Evolutionary conservation across 2,888 invertebrate species (phyloP), one percentile per base, ranked within the genome.

Genomic region (Macaria liturata): DNA sequence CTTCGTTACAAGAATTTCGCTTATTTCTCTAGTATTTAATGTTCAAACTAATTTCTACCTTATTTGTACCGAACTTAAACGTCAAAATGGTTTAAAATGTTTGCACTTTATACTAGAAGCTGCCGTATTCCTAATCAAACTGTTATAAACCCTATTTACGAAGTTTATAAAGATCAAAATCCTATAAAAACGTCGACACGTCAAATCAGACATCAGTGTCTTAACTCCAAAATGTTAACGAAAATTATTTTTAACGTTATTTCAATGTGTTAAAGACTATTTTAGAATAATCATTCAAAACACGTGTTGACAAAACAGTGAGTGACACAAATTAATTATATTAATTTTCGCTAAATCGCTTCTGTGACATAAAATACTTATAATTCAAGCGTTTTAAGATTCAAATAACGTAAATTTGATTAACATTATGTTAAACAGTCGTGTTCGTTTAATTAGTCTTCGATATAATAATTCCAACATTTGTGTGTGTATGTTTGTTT

Each of bases 1-100:
- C 72, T 72, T 72, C 68, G 76, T 76, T 74, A 72, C 68, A 64
- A 66, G 65, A 70, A 71, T 66, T 75, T 71, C 69, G 68, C 70
- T 69, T 47, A 56, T 54, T 65, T 60, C 62, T 44, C 20, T 2
- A 42, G 30, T 46, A 40, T 6, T 32, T 53, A 8, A 0, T 0
- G 31, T 40, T 7, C 7, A 0, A 31, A 5, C 7, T 0, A 45
- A 54, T 34, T 42, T 46, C 30, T 9, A 49, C 43, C 4, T 9
- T 49, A 49, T 49, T 3, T n/a, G 4, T 9, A 0, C 31, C 0
- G 4, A 6, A 3, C 4, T 9, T 31, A 46, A 39, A 47, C 40
- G 32, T 20, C 9, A 42, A 46, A 46, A 6, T 48, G 3, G 32
- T 6, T 43, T 32, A 46, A 31, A 9, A 43, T 8, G 4, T 45